phyloP scores from a whole-genome alignment of 2,888 invertebrate genomes.

The Cremastinae sp. region DNA sequence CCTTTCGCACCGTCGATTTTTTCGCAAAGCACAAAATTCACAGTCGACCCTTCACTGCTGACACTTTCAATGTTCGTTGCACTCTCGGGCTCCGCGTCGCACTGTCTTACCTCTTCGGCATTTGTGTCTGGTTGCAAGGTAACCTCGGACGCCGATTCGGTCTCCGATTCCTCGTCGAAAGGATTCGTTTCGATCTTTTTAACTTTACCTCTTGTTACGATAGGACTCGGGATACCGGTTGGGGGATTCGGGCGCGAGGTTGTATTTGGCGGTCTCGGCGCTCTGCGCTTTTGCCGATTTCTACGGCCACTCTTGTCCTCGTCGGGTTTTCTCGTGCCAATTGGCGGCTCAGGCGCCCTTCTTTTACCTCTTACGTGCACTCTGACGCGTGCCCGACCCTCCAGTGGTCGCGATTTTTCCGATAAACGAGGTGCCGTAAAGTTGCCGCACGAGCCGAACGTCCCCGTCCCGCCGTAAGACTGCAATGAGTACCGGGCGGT shows the following conservation, averaged over 20 bases:
- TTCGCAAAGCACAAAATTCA: no score
- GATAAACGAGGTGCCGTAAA: conserved; percentile 64
- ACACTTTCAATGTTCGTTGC: no score
- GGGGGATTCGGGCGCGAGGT: not conserved
- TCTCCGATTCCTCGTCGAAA: no score
- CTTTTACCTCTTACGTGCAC: conserved; percentile 89
- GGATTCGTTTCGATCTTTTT: no score
- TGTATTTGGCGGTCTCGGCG: conserved; percentile 82
- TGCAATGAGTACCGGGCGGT: conserved; percentile 75
- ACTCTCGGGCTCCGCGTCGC: no score
- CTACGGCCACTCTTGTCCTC: conserved; percentile 66
- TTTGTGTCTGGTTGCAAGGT: no score
- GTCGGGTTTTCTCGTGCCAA: conserved; percentile 62
- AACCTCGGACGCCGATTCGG: no score
- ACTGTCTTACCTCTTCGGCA: no score
- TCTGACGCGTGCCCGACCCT: conserved; percentile 82
- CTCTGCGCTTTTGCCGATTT: conserved; percentile 76
- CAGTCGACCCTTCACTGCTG: no score
- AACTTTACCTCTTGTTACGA: no score
- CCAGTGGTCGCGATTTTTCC: conserved; percentile 71
- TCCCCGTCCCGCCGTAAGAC: conserved; percentile 68
- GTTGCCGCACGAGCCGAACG: conserved; percentile 72
- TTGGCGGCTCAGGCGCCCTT: conserved; percentile 87
- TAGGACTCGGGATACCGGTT: not conserved
- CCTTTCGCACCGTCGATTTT: no score